Percentiles rank a stretch among this genome's conserved stretches.
These are phyloP conservation scores for Hucho hucho DNA, from an alignment of 2,113 vertebrate genomes.

Conservation along the genomic window DNA sequence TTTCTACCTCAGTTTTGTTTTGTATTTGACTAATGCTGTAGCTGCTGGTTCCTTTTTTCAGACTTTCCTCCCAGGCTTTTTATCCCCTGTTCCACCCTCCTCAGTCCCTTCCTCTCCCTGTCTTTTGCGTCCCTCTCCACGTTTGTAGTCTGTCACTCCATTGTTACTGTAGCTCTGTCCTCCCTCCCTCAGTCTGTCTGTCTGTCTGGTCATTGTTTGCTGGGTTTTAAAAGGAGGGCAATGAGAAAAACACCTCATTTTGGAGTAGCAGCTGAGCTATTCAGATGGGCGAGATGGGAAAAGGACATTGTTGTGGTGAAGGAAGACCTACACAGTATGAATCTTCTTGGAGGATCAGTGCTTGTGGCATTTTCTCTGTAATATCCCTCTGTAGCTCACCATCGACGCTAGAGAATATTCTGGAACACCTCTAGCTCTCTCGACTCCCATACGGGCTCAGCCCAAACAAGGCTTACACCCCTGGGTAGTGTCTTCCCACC, in stretches of 20 bases:
- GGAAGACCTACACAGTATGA: neutral
- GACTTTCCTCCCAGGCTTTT: neutral
- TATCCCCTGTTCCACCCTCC: neutral
- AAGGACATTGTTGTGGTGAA: neutral
- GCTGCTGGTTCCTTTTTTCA: neutral
- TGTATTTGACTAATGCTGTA: neutral
- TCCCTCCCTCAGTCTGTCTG: neutral
- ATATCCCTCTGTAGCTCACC: neutral
- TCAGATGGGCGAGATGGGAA: neutral
- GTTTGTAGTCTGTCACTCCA: conserved; percentile 2
- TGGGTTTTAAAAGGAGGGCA: conserved; percentile 2
- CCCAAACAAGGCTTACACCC: neutral
- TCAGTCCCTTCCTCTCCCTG: neutral
- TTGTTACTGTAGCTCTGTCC: neutral
- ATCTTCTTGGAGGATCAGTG: neutral
- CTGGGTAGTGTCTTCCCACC: conserved; percentile 2
- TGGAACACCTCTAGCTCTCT: neutral
- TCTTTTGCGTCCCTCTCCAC: conserved; percentile 8
- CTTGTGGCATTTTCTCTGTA: neutral
- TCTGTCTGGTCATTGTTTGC: conserved; percentile 8
- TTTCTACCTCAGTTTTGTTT: neutral
- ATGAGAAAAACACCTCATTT: neutral
- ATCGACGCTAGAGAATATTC: neutral
- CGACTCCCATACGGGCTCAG: neutral
- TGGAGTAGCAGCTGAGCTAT: neutral